A percentile compares a stretch with the other conserved stretches of the same genome.
These are phyloP conservation scores for Xenopus laevis DNA, from an alignment of 2,113 vertebrate genomes.

Conservation along the genomic window DNA sequence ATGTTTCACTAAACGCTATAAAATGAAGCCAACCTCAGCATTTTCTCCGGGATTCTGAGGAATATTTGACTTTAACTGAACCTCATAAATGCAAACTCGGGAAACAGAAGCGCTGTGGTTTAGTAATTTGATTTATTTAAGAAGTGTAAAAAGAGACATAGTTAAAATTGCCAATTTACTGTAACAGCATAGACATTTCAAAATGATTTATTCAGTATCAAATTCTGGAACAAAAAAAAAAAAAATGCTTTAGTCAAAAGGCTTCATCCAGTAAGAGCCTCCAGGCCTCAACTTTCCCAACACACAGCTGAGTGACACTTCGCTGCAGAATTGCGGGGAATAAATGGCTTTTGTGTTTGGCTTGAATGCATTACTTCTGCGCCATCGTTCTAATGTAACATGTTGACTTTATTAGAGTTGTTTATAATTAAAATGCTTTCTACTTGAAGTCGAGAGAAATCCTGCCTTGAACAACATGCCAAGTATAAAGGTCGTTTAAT, in stretches of 20 bases:
- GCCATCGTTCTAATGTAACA: constrained; percentile 22
- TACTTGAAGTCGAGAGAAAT: constrained; percentile 23
- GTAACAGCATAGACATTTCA: not conserved
- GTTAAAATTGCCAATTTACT: constrained; percentile 14
- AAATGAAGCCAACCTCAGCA: constrained; percentile 8
- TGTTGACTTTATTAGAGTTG: constrained; percentile 30
- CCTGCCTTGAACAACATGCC: not conserved
- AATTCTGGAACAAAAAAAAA: not conserved
- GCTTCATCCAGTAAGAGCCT: accelerated
- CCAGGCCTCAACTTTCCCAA: not conserved
- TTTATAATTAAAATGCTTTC: constrained; percentile 27
- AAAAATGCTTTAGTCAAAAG: not conserved
- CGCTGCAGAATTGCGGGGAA: not conserved
- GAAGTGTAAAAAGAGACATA: constrained; percentile 1
- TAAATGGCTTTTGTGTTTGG: not conserved
- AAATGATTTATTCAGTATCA: not conserved
- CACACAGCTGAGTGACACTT: accelerated
- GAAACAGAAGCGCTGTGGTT: constrained; percentile 4
- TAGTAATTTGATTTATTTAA: constrained; percentile 4
- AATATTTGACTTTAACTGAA: constrained; percentile 9
- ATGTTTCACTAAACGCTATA: not conserved
- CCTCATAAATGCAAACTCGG: not conserved
- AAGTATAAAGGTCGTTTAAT: constrained; percentile 21
- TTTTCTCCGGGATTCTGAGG: not conserved
- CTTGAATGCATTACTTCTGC: constrained; percentile 28